Conservation (phyloP, 2,888 invertebrate genomes). For the Rhagonycha lutea region DNA sequence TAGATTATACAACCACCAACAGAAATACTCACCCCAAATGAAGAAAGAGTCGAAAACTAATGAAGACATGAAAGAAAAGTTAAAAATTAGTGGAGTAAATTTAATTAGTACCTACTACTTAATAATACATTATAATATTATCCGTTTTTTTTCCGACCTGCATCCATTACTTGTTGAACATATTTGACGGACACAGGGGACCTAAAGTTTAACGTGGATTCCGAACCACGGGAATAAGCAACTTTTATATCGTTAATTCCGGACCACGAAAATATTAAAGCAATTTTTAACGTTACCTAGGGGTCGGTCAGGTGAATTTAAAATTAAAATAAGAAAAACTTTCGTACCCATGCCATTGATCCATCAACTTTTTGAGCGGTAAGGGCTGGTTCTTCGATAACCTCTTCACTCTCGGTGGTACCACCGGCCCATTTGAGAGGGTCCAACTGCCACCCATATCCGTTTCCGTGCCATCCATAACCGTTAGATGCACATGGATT, state of each 20-base stretch:
- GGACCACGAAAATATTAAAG: too few relatives aligned
- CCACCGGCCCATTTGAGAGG: slow-evolving; percentile 48
- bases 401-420: slow-evolving; percentile 32
- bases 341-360: slow-evolving; percentile 50
- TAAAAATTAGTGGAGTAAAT: neutral
- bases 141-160: too few relatives aligned
- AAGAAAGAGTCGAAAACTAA: neutral
- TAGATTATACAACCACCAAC: neutral
- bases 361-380: slow-evolving; percentile 48
- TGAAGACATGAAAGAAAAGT: neutral
- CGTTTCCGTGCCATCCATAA: slow-evolving; percentile 55
- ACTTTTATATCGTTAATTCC: too few relatives aligned
- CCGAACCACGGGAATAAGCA: too few relatives aligned
- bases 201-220: too few relatives aligned
- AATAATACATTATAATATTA: too few relatives aligned
- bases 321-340: neutral
- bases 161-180: too few relatives aligned
- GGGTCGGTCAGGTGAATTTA: too few relatives aligned
- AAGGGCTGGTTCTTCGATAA: slow-evolving; percentile 48
- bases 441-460: slow-evolving; percentile 54
- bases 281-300: too few relatives aligned
- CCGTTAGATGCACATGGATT: slow-evolving; percentile 52
- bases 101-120: neutral
- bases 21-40: neutral
- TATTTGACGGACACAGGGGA: too few relatives aligned